phyloP scores from a whole-genome alignment of 2,888 invertebrate species.

The Rutpela maculata region DNA sequence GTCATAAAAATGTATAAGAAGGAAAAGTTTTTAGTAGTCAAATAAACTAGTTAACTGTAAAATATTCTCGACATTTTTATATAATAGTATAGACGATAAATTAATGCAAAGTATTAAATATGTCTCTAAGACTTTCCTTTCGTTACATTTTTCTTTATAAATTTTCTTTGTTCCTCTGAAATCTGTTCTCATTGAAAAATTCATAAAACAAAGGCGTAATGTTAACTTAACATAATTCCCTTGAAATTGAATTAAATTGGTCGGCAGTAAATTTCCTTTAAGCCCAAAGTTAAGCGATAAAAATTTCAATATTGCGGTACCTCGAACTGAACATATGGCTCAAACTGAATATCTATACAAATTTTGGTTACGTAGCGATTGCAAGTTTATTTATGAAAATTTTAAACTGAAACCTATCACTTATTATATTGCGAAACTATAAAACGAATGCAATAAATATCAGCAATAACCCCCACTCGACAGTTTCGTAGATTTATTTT shows the following conservation, averaged over 20 bases:
- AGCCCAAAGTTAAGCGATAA: slow-evolving; percentile 61
- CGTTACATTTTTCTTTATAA: slow-evolving; percentile 17
- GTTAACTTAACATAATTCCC: slow-evolving; percentile 40
- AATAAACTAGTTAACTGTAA: not conserved
- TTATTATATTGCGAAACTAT: slow-evolving; percentile 7
- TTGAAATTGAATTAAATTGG: slow-evolving; percentile 54
- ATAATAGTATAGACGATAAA: not conserved
- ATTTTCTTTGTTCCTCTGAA: slow-evolving; percentile 26
- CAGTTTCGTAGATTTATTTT: slow-evolving; percentile 16
- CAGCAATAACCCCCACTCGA: not conserved
- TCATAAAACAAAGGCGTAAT: slow-evolving; percentile 34
- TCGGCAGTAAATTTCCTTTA: slow-evolving; percentile 53
- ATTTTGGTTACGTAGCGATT: not conserved
- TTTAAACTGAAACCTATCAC: not conserved
- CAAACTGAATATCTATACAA: slow-evolving; percentile 47
- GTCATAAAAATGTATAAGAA: not conserved
- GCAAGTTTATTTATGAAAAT: slow-evolving; percentile 24
- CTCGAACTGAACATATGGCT: slow-evolving; percentile 50
- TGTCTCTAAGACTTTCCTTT: slow-evolving; percentile 9
- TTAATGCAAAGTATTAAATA: slow-evolving; percentile 8
- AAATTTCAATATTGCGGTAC: slow-evolving; percentile 62
- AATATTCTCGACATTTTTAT: not conserved
- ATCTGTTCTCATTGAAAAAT: slow-evolving; percentile 37
- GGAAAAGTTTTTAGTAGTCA: not conserved
- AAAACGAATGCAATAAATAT: slow-evolving; percentile 9